Conservation (phyloP, 2,888 invertebrate species). For the Acleris sparsana region DNA sequence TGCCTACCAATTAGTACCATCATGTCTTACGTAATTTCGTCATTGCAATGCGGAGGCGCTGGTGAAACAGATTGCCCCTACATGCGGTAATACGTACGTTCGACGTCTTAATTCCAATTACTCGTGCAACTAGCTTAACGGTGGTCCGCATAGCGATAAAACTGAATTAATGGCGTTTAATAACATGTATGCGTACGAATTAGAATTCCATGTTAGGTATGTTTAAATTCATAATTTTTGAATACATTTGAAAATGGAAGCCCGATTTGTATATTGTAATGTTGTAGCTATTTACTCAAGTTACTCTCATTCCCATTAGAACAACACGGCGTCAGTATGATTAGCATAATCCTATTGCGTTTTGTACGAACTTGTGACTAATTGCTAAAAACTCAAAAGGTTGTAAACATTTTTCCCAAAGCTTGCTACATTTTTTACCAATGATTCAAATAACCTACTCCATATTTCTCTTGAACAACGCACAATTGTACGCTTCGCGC, state of each 20-base stretch:
- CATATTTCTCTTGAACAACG: constrained; percentile 41
- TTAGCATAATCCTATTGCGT: too few relatives aligned
- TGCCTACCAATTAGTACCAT: constrained; percentile 68
- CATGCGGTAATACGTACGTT: constrained; percentile 41
- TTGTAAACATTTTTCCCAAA: too few relatives aligned
- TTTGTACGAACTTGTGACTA: too few relatives aligned
- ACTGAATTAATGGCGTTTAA: constrained; percentile 61
- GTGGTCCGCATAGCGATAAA: constrained; percentile 56
- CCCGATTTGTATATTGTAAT: too few relatives aligned
- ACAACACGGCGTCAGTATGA: too few relatives aligned
- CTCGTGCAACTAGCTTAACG: constrained; percentile 56
- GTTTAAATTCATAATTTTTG: too few relatives aligned
- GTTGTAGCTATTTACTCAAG: too few relatives aligned
- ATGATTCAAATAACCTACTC: constrained; percentile 42
- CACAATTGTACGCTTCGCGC: constrained; percentile 46
- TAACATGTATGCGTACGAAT: constrained; percentile 31
- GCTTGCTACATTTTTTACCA: not conserved
- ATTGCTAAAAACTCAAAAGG: too few relatives aligned
- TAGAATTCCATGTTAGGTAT: too few relatives aligned
- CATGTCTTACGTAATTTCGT: constrained; percentile 66
- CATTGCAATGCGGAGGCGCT: constrained; percentile 50
- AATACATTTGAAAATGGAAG: too few relatives aligned
- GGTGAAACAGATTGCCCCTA: constrained; percentile 49
- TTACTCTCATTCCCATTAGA: too few relatives aligned
- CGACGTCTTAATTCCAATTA: constrained; percentile 45